Evolutionary conservation across 2,113 vertebrate genomes (phyloP).

Genomic region (Orcinus orca): DNA sequence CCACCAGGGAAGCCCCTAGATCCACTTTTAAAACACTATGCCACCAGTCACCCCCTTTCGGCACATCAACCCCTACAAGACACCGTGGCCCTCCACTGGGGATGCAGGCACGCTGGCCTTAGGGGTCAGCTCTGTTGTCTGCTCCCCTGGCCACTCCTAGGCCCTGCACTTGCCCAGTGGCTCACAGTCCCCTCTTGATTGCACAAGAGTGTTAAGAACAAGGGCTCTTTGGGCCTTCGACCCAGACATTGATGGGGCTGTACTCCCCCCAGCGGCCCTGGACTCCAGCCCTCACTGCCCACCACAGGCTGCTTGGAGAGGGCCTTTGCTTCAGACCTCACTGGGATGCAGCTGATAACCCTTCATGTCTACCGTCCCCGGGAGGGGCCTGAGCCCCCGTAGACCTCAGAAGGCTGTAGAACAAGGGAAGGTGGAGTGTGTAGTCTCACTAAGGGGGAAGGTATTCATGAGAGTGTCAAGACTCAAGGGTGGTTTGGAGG

Average conservation of each 20-base stretch:
- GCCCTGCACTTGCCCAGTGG: not conserved
- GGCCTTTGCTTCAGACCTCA: not conserved
- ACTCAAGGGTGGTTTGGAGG: not conserved
- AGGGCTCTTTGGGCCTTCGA: not conserved
- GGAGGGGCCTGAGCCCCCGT: not conserved
- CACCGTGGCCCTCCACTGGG: not conserved
- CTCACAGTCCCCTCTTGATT: not conserved
- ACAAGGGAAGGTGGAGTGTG: not conserved
- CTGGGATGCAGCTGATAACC: not conserved
- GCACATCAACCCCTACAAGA: not conserved
- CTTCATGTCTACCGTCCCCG: not conserved
- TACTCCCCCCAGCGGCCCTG: not conserved
- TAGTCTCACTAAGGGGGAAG: not conserved
- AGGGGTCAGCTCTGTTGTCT: not conserved
- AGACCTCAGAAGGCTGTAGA: not conserved
- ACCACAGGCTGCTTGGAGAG: not conserved
- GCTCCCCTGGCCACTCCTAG: fast-evolving
- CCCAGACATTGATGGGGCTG: not conserved
- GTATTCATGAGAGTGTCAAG: not conserved
- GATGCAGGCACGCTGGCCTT: not conserved
- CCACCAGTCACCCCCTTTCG: not conserved
- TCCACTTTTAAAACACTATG: not conserved
- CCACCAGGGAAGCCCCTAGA: too few species aligned
- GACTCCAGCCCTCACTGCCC: not conserved
- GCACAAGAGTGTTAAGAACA: not conserved